Conservation (phyloP, 2,113 vertebrate species). For the Salvator merianae region DNA sequence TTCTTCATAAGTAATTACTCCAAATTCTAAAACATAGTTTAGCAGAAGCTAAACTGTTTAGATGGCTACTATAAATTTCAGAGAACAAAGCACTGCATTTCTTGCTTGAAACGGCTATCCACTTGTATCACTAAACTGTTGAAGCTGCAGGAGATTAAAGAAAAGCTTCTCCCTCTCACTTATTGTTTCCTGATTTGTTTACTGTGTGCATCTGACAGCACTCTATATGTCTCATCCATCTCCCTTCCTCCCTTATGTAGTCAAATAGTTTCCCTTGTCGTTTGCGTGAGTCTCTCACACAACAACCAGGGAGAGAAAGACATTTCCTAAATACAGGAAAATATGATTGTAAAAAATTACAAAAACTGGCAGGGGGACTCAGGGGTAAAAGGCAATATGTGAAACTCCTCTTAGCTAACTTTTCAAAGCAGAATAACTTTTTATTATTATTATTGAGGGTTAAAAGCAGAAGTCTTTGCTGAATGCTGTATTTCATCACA, state of each 20-base stretch:
- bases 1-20: not conserved
- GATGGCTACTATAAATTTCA: not conserved
- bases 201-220: slow-evolving; percentile 21
- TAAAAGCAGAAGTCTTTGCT: slow-evolving; percentile 7
- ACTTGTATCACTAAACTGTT: not conserved
- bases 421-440: slow-evolving; percentile 19
- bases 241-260: slow-evolving; percentile 11
- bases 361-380: slow-evolving; percentile 23
- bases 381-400: slow-evolving; percentile 1
- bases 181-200: slow-evolving; percentile 22
- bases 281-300: slow-evolving; percentile 11
- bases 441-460: not conserved
- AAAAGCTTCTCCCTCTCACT: not conserved
- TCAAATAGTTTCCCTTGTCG: slow-evolving; percentile 28
- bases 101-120: not conserved
- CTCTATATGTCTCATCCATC: not conserved
- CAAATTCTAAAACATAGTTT: not conserved
- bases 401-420: slow-evolving; percentile 4
- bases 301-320: slow-evolving; percentile 8
- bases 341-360: slow-evolving; percentile 25
- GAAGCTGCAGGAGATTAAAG: slow-evolving; percentile 7
- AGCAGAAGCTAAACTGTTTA: not conserved
- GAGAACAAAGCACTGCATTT: not conserved
- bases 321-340: slow-evolving; percentile 33
- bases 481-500: not conserved